Evolutionary conservation across 2,888 invertebrate genomes (phyloP).

Genomic region (Trachelus iudaicus): DNA sequence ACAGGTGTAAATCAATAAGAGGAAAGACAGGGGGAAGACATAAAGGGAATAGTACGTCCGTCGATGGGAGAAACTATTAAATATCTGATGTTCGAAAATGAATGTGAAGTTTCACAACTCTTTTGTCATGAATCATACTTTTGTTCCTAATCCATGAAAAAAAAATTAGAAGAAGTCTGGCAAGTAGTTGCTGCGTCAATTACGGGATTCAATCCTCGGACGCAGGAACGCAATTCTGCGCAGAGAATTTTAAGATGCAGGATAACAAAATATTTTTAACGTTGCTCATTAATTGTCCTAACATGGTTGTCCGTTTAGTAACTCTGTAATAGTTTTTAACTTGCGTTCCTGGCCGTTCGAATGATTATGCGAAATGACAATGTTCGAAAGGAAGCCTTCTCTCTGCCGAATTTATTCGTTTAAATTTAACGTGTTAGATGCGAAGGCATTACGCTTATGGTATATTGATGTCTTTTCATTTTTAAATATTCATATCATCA

Average conservation of each 20-base stretch:
- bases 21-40: neutral
- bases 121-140: neutral
- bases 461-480: neutral
- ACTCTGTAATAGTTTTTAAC: neutral
- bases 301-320: neutral
- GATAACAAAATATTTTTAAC: neutral
- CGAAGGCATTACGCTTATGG: conserved; percentile 41
- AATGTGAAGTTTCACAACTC: neutral
- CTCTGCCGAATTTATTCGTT: conserved; percentile 58
- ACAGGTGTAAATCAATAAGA: neutral
- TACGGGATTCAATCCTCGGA: neutral
- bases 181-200: too few relatives aligned
- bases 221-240: neutral
- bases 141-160: too few relatives aligned
- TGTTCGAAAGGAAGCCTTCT: conserved; percentile 37
- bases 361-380: neutral
- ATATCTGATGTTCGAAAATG: neutral
- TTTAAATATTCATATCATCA: neutral
- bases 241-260: neutral
- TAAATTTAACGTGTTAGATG: conserved; percentile 58
- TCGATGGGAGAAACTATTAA: neutral
- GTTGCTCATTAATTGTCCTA: neutral
- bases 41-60: neutral
- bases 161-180: too few relatives aligned
- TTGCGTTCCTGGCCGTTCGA: neutral